Percentiles rank a stretch among this genome's conserved stretches.
Conservation (phyloP, 2,888 invertebrate genomes). For the Actias luna region DNA sequence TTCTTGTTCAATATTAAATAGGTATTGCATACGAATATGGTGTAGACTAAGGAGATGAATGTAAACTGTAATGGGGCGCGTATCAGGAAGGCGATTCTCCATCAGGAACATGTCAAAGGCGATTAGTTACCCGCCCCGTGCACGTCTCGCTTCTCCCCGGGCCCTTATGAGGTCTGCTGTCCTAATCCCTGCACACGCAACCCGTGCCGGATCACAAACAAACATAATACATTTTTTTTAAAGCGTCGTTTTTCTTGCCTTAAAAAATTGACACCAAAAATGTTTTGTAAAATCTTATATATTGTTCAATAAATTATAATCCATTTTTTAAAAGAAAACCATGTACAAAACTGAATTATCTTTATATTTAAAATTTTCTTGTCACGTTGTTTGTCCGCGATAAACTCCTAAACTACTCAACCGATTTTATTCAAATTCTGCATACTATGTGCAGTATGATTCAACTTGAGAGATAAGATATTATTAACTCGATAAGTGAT, state of each 20-base stretch:
- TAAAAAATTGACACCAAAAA: too few species aligned
- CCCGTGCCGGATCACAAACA: conserved; percentile 41
- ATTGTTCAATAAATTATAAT: too few species aligned
- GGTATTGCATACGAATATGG: conserved; percentile 1
- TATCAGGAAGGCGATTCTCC: conserved; percentile 24
- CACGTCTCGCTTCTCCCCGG: conserved; percentile 28
- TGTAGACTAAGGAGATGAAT: conserved; percentile 17
- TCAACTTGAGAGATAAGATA: too few species aligned
- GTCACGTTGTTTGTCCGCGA: too few species aligned
- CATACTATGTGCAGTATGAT: too few species aligned
- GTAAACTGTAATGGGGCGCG: conserved; percentile 18
- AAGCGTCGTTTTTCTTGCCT: background rate
- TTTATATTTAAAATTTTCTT: too few species aligned
- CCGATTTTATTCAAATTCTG: too few species aligned
- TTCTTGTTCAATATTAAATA: background rate
- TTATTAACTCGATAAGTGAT: too few species aligned
- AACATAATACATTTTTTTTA: background rate
- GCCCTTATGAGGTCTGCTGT: conserved; percentile 39
- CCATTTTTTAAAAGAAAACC: too few species aligned
- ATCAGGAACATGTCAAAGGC: conserved; percentile 28
- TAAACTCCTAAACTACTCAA: too few species aligned
- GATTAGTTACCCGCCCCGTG: conserved; percentile 31
- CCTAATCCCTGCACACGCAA: conserved; percentile 68
- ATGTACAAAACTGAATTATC: too few species aligned
- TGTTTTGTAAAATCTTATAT: too few species aligned